Evolutionary conservation across 2,797 vertebrate genomes (phyloP), one percentile per base, ranked within the genome.

Genomic region (Sus cebifrons): DNA sequence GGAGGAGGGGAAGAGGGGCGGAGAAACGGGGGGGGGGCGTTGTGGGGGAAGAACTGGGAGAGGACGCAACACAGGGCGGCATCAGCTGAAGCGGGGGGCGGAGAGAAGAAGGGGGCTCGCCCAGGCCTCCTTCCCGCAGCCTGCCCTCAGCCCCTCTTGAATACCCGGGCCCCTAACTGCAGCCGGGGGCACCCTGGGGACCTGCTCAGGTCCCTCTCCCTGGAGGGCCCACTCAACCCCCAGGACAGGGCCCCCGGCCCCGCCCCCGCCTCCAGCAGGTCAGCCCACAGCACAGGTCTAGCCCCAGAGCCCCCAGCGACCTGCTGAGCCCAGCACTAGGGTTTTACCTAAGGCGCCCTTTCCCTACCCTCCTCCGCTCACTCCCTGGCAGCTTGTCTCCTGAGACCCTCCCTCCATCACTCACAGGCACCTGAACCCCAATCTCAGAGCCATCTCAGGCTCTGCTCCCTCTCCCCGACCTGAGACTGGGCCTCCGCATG

Each of bases 261-360:
- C 56, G 62, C 44, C 40, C 82, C 25, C 44, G 3, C 74, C 89
- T 68, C 82, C 25, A 44, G 14, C 44, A 29, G 36, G 11, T 52
- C 3, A 5, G 27, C 67, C 75, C 23, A 56, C 2, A 40, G 21
- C 25, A 16, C 4, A 36, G 21, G 0, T 70, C 36, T 6, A 0
- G 10, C 25, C 29, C 49, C 54, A 73, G 27, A 82, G 65, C 73
- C 4, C 65, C 56, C 11, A 49, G 44, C 16, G 17, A 23, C 29
- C 21, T 68, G 2, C 49, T 44, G 49, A 14, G 17, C 18, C 40
- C 27, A 32, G 88, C 70, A 29, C 21, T 9, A 73, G 70, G 23
- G 23, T 81, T 74, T 68, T 58, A 27, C 17, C 62, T 49, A 18
- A 86, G 23, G 68, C 3, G 4, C 15, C 21, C 27, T 21, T 49